Conservation (phyloP, 1,140 invertebrate species). For the Drosophila bocqueti region DNA sequence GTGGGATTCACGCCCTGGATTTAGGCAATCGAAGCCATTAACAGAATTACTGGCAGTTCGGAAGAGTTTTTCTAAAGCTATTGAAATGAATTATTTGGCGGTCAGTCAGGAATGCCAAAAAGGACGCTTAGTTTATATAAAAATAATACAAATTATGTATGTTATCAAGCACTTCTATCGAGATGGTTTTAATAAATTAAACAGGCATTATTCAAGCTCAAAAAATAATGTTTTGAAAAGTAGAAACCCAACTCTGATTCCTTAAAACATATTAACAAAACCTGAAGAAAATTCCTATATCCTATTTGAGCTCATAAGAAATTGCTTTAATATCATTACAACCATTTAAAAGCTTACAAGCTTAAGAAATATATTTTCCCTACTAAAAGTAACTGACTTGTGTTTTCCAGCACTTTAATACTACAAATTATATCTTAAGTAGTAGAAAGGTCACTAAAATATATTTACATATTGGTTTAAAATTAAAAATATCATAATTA, state of each 20-base stretch:
- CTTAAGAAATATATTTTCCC: too few relatives aligned
- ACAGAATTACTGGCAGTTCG: neutral
- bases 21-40: neutral
- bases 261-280: neutral
- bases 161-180: neutral
- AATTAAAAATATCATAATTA: too few relatives aligned
- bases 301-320: neutral
- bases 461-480: too few relatives aligned
- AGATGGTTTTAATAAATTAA: neutral
- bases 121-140: neutral
- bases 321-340: neutral
- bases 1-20: neutral
- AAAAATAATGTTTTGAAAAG: neutral
- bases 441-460: too few relatives aligned
- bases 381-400: neutral
- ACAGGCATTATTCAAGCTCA: neutral
- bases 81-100: neutral
- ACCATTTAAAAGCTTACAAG: too few relatives aligned
- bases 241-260: too few relatives aligned
- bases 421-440: too few relatives aligned
- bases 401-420: too few relatives aligned
- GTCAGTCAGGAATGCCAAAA: neutral
- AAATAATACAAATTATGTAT: neutral
- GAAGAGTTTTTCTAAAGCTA: neutral
- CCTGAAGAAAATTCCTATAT: neutral